Base-by-base conservation (phyloP, 2,888 invertebrate species). In the Leptinotarsa rubiginosa region DNA sequence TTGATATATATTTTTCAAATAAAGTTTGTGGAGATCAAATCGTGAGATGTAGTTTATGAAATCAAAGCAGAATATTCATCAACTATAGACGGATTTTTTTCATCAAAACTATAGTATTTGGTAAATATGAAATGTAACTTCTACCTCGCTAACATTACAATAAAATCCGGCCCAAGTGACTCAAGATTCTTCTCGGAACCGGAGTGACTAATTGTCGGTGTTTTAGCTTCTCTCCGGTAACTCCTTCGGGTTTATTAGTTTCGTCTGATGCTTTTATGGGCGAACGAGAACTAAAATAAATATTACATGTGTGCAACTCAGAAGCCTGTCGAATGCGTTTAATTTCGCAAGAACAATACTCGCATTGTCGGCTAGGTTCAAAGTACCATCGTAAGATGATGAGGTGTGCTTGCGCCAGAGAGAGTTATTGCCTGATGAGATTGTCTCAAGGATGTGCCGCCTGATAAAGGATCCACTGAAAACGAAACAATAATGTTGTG, bases 301-400 rank as follows among this genome's bases (percentile, higher is more conserved):
- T 70, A 71, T 72, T 52, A 62, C 68, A 72, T 72, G 69, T 41
- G 41, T 72, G 74, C 72, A 74, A 74, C 70, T 78, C 78, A 74
- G 78, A 77, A 79, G 79, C 80, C 71, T 79, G 77, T 77, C 80
- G 77, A 80, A 80, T 80, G 72, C 56, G 66, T 50, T 75, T 75
- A 78, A 78, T 76, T 77, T 73, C 70, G 70, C 75, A 72, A 73
- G 75, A 80, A 77, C 77, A 76, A 72, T 74, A 74, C 68, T 69
- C 75, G 62, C 50, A 75, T 72, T 74, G 75, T 73, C 75, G 64
- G 71, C 59, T 71, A 41, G 41, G 41, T 74, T 73, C 62, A 69
- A 79, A 75, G 74, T 75, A 76, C 75, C 77, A 72, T 75, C 77
- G 65, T 68, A 74, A 69, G 64, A 68, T 65, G 74, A 76, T 79